Percentiles rank a stretch among this genome's conserved stretches.
phyloP scores from a whole-genome alignment of 2,113 vertebrate species.

The Enhydra lutris region DNA sequence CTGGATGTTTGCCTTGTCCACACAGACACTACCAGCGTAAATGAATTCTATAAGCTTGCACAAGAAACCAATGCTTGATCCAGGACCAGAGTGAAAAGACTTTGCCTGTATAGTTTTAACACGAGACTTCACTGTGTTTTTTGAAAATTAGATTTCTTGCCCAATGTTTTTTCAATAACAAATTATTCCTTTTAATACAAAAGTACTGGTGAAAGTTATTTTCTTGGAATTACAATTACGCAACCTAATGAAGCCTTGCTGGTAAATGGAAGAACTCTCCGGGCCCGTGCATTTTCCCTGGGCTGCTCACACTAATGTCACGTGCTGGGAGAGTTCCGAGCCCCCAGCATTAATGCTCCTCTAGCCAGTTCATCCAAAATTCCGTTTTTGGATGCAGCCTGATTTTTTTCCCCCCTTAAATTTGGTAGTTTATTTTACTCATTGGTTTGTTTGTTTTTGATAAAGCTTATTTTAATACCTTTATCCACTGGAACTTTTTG shows the following conservation, averaged over 20 bases:
- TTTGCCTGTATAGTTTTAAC: background rate
- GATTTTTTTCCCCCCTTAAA: background rate
- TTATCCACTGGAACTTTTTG: background rate
- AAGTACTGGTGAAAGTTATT: background rate
- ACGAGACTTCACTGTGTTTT: background rate
- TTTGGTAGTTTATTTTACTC: background rate
- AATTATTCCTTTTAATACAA: conserved; percentile 23
- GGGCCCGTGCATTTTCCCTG: accelerated
- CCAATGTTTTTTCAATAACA: conserved; percentile 19
- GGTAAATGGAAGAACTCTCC: background rate
- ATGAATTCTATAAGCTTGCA: background rate
- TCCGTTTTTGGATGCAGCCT: background rate
- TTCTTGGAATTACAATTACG: background rate
- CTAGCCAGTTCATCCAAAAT: background rate
- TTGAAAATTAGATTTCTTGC: background rate
- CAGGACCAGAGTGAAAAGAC: background rate
- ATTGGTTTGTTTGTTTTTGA: background rate
- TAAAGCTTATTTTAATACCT: background rate
- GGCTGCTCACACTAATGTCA: background rate
- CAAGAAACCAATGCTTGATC: background rate
- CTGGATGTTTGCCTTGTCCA: background rate
- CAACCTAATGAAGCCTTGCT: background rate
- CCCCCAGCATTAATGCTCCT: background rate
- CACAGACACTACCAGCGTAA: background rate
- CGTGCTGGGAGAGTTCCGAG: background rate